These are phyloP conservation scores for Hanleya hanleyi DNA, from an alignment of 2,888 invertebrate genomes.

Conservation along the genomic window DNA sequence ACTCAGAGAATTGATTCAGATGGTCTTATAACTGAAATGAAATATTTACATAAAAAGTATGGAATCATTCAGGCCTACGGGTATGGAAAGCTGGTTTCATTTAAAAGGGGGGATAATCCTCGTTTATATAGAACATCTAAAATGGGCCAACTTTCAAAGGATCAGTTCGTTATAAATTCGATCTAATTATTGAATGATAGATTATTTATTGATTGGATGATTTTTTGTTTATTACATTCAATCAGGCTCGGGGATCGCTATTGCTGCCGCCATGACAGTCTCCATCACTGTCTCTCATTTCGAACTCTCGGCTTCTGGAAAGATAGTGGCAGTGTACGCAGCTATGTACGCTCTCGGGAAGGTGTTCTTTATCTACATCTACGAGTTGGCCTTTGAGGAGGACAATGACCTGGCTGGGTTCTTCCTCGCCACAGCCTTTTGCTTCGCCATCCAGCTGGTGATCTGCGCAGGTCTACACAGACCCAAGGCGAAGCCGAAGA, in stretches of 20 bases:
- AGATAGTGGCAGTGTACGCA: not conserved
- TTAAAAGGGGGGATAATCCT: too few relatives aligned
- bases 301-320: not conserved
- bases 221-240: too few relatives aligned
- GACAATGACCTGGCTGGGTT: not conserved
- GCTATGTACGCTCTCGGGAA: conserved; percentile 3
- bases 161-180: not conserved
- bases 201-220: too few relatives aligned
- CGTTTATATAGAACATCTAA: too few relatives aligned
- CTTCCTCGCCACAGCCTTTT: not conserved
- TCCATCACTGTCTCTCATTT: conserved; percentile 1
- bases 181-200: not conserved
- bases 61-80: too few relatives aligned
- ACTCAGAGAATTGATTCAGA: too few relatives aligned
- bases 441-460: not conserved
- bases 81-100: too few relatives aligned
- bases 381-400: not conserved
- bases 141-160: too few relatives aligned
- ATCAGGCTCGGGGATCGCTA: conserved; percentile 1
- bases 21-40: too few relatives aligned
- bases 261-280: not conserved
- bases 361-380: not conserved
- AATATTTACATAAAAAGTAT: too few relatives aligned
- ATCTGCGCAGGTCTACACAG: not conserved
- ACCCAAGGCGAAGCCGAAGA: not conserved